phyloP scores from a whole-genome alignment of 2,113 vertebrate species.

The Pionites leucogaster region DNA sequence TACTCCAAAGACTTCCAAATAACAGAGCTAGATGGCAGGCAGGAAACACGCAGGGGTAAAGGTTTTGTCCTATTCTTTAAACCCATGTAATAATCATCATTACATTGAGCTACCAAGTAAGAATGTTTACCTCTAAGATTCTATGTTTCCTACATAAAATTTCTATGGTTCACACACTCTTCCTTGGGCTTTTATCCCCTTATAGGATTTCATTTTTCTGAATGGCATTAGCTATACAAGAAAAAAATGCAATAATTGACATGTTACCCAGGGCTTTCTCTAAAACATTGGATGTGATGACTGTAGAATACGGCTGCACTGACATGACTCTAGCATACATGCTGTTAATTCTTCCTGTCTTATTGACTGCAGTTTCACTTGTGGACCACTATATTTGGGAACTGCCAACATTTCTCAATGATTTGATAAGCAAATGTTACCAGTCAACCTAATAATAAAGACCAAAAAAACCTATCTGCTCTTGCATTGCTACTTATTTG shows the following conservation, averaged over 20 bases:
- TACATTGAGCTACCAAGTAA: neutral
- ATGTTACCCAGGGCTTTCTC: neutral
- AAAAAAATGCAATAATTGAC: neutral
- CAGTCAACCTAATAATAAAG: rapidly evolving
- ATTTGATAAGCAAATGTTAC: rapidly evolving
- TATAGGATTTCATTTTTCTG: neutral
- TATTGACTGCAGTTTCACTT: rapidly evolving
- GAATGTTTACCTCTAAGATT: neutral
- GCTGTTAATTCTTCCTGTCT: neutral
- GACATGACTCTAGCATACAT: neutral
- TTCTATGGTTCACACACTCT: neutral
- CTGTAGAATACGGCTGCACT: neutral
- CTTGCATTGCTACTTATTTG: neutral
- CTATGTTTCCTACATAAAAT: neutral
- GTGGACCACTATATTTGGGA: neutral
- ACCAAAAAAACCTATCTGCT: neutral
- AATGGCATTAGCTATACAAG: neutral
- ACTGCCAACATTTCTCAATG: neutral
- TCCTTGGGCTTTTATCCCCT: neutral
- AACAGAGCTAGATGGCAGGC: neutral
- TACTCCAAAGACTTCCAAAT: neutral
- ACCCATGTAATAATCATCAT: neutral
- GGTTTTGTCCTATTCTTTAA: neutral
- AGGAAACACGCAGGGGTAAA: neutral
- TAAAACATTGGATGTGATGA: neutral